Conservation (phyloP, 2,888 invertebrate genomes). For the Drosophila algonquin region DNA sequence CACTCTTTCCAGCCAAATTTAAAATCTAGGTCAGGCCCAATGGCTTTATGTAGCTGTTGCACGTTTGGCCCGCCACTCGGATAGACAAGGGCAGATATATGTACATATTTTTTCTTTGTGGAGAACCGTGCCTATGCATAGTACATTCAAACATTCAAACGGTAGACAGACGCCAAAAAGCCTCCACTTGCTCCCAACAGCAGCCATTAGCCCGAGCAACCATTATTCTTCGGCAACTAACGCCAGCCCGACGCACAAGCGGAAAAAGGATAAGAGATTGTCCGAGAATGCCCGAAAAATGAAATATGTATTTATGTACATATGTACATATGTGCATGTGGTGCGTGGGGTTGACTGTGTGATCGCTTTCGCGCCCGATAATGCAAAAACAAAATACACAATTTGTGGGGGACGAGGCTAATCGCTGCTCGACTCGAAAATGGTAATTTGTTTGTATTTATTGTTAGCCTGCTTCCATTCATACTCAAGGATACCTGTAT, state of each 20-base stretch:
- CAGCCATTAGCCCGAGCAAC: background rate
- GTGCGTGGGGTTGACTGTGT: too few relatives aligned
- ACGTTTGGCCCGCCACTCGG: background rate
- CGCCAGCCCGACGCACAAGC: background rate
- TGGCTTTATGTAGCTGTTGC: slow-evolving; percentile 12
- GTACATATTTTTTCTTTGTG: background rate
- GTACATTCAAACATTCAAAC: background rate
- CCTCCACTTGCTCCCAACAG: background rate
- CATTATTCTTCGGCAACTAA: too few relatives aligned
- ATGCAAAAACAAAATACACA: too few relatives aligned
- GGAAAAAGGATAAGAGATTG: background rate
- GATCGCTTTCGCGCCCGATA: background rate
- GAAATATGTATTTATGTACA: too few relatives aligned
- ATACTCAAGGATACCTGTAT: too few relatives aligned
- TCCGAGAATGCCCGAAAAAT: background rate
- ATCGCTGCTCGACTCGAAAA: too few relatives aligned
- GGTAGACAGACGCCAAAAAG: background rate
- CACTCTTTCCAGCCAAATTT: background rate
- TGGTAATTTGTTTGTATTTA: too few relatives aligned
- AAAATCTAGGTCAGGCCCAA: slow-evolving; percentile 21
- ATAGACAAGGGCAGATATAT: background rate
- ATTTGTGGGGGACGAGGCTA: too few relatives aligned
- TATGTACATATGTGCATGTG: too few relatives aligned
- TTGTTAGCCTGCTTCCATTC: too few relatives aligned
- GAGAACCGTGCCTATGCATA: too few relatives aligned